Base-by-base conservation (phyloP, 35 echinoderm and acorn worm species). In the Holothuria glaberrima region DNA sequence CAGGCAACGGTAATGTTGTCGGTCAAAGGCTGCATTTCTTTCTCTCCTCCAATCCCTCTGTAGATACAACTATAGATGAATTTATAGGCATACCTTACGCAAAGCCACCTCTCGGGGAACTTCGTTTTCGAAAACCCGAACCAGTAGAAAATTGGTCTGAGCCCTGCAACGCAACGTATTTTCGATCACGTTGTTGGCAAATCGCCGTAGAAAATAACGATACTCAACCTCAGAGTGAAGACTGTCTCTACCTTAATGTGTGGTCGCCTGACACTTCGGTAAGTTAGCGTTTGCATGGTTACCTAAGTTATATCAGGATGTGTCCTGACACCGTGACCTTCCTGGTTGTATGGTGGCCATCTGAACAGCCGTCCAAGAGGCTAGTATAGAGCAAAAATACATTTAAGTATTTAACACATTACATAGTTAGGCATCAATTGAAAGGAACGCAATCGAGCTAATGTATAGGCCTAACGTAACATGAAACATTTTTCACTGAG, bases 51-150 rank as follows among this genome's bases (percentile, higher is more conserved):
- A 57, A 73, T 60, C 71, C 58, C 9, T 20, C 31, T 12, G 58
- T 75, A 22, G 72, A 75, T 89, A 75, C 36, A 20, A 75, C 48
- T 46, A 63, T 89, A 19, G 57, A 89, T 59, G 22, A 76, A 59
- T 89, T 89, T 62, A 30, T 26, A 20, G 71, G 88, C 31, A 89
- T 89, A 29, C 70, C 88, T 21, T 89, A 76, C 33, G 88, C 88
- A 9, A 78, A 89, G 44, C 88, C 88, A 57, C 88, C 88, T 45
- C 46, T 89, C 30, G 88, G 72, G 16, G 71, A 89, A 34, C 71
- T 89, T 58, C 88, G 88, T 32, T 89, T 89, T 22, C 50, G 58
- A 32, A 73, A 58, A 36, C 48, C 88, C 20, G 71, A 76, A 78
- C 20, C 46, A 22, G 88, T 63, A 24, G 72, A 36, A 38, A 22